These are phyloP conservation scores for Tortricodes alternella DNA, from an alignment of 2,888 invertebrate species.

Conservation along the genomic window DNA sequence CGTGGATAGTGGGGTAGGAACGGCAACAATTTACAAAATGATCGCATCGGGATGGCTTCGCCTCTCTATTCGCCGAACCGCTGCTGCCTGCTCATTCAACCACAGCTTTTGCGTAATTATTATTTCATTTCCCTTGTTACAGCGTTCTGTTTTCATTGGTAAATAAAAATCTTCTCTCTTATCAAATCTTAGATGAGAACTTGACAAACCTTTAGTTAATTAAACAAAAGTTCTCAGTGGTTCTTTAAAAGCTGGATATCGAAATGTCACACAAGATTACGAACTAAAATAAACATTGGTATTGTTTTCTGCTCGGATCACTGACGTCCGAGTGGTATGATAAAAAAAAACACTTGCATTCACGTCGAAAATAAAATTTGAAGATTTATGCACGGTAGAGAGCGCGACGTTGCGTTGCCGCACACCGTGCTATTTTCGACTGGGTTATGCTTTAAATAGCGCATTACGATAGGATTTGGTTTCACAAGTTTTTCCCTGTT, in stretches of 20 bases:
- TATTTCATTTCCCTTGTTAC: slow-evolving; percentile 44
- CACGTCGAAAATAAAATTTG: slow-evolving; percentile 75
- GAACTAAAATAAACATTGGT: slow-evolving; percentile 35
- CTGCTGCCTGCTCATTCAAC: slow-evolving; percentile 42
- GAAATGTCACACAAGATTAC: slow-evolving; percentile 20
- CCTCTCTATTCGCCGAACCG: not conserved
- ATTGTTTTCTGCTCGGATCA: slow-evolving; percentile 40
- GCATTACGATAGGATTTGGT: slow-evolving; percentile 82
- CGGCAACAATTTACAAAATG: too few relatives aligned
- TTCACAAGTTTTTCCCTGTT: slow-evolving; percentile 81
- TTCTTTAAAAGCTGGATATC: slow-evolving; percentile 5
- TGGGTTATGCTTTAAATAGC: slow-evolving; percentile 82
- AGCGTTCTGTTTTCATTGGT: slow-evolving; percentile 41
- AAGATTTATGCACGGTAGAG: slow-evolving; percentile 77
- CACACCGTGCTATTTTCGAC: slow-evolving; percentile 79
- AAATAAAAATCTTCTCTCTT: too few relatives aligned
- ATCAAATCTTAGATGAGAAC: too few relatives aligned
- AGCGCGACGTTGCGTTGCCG: slow-evolving; percentile 78
- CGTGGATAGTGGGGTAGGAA: too few relatives aligned
- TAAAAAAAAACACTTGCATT: slow-evolving; percentile 67
- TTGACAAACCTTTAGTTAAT: too few relatives aligned
- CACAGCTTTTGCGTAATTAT: slow-evolving; percentile 45
- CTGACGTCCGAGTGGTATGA: slow-evolving; percentile 46
- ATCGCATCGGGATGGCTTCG: too few relatives aligned
- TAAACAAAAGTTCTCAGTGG: too few relatives aligned